Percentiles rank a stretch among this genome's conserved stretches.
These are phyloP conservation scores for Agelas oroides DNA, from an alignment of 37 sponge, comb jelly and placozoan genomes.

Conservation along the genomic window DNA sequence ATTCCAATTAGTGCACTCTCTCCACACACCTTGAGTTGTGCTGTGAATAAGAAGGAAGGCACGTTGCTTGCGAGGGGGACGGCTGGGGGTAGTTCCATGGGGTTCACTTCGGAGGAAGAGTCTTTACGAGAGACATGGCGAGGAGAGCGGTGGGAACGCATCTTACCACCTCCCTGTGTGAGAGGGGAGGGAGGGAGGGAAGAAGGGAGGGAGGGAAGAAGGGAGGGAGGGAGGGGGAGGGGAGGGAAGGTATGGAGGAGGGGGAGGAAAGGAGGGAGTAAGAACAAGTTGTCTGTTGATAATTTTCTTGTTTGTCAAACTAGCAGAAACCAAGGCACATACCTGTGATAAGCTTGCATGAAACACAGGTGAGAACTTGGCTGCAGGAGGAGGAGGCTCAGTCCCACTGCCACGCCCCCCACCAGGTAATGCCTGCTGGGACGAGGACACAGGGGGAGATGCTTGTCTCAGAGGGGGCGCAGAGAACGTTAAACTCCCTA, in stretches of 20 bases:
- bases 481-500: too few relatives aligned
- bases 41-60: background rate
- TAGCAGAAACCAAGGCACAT: too few relatives aligned
- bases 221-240: background rate
- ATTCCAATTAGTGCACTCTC: too few relatives aligned
- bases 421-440: too few relatives aligned
- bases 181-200: background rate
- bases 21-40: too few relatives aligned
- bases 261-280: background rate
- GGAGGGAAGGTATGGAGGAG: too few relatives aligned
- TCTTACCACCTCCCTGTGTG: background rate
- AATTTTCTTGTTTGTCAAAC: background rate
- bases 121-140: slow-evolving; percentile 6
- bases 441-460: slow-evolving; percentile 1
- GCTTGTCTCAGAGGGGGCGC: background rate
- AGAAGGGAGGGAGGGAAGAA: background rate
- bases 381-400: too few relatives aligned
- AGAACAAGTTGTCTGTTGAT: background rate
- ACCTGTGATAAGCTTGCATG: too few relatives aligned
- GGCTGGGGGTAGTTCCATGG: slow-evolving; percentile 44
- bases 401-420: too few relatives aligned
- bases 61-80: slow-evolving; percentile 21
- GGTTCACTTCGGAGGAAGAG: slow-evolving; percentile 5
- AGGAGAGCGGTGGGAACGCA: background rate
- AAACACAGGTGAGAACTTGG: too few relatives aligned